phyloP scores from a whole-genome alignment of 2,113 vertebrate species.

The Nibea albiflora region DNA sequence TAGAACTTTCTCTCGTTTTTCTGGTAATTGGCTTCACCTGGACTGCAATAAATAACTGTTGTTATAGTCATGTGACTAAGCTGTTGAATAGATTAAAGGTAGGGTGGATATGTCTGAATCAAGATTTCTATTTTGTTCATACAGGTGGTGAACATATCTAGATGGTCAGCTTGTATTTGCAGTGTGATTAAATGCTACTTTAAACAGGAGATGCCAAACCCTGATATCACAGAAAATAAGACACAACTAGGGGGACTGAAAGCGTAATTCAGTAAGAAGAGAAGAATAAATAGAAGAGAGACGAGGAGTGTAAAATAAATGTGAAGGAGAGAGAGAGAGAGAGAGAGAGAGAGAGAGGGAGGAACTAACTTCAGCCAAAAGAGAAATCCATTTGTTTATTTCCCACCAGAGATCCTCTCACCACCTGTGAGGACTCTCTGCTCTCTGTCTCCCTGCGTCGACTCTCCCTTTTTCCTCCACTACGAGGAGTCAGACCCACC shows the following conservation, averaged over 20 bases:
- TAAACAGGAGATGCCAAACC: not conserved
- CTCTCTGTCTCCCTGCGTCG: not conserved
- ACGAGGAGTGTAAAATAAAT: not conserved
- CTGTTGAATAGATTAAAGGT: not conserved
- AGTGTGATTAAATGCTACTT: not conserved
- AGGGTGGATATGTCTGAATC: not conserved
- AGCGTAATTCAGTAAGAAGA: not conserved
- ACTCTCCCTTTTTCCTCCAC: not conserved
- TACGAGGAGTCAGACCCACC: not conserved
- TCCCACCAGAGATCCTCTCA: constrained; percentile 11
- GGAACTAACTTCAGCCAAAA: not conserved
- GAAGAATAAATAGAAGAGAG: not conserved
- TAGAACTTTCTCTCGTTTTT: not conserved
- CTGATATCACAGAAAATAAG: not conserved
- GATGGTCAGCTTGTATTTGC: not conserved
- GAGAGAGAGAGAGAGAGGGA: not conserved
- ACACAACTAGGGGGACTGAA: not conserved
- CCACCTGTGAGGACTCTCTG: not conserved
- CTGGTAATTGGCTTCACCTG: not conserved
- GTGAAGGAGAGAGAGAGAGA: not conserved
- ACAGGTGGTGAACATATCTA: not conserved
- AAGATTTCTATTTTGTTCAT: not conserved
- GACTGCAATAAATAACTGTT: not conserved
- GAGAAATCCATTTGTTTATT: constrained; percentile 18
- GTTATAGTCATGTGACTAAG: not conserved